phyloP scores from a whole-genome alignment of 2,888 invertebrate genomes.

The Dolichopus griseipennis region DNA sequence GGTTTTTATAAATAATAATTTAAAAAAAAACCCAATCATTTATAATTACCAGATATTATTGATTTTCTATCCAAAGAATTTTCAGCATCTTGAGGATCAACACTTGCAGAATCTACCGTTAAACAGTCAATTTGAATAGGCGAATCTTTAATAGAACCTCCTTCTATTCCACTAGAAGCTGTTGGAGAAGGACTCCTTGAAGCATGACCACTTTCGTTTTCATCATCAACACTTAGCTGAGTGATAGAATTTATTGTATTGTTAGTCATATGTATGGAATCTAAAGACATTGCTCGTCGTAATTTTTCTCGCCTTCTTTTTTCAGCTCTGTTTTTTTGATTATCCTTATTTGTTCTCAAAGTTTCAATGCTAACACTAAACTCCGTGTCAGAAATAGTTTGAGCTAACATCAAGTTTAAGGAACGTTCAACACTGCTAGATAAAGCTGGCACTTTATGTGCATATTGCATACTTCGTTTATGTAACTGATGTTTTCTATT shows the following conservation, averaged over 20 bases:
- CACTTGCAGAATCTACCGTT: conserved; percentile 53
- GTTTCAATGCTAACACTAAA: conserved; percentile 29
- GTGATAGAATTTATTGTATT: conserved; percentile 18
- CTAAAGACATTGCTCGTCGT: conserved; percentile 33
- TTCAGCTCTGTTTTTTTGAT: background rate
- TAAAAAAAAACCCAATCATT: too few species aligned
- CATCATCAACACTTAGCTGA: conserved; percentile 29
- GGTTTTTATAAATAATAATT: background rate
- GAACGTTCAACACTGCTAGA: conserved; percentile 32
- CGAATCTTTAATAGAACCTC: conserved; percentile 65
- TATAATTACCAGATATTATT: conserved; percentile 41
- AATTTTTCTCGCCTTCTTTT: background rate
- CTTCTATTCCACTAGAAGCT: conserved; percentile 80
- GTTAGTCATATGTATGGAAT: conserved; percentile 30
- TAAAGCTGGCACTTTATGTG: conserved; percentile 25
- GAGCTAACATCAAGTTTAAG: conserved; percentile 29
- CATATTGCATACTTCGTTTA: conserved; percentile 25
- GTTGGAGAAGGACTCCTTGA: conserved; percentile 81
- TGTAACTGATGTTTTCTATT: conserved; percentile 27
- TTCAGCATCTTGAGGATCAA: conserved; percentile 39
- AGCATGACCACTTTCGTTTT: conserved; percentile 40
- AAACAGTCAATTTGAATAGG: conserved; percentile 75
- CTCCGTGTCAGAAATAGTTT: conserved; percentile 23
- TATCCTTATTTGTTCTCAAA: conserved; percentile 21
- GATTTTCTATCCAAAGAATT: conserved; percentile 38